Conservation (phyloP, 2,113 vertebrate species). For the Carollia perspicillata region DNA sequence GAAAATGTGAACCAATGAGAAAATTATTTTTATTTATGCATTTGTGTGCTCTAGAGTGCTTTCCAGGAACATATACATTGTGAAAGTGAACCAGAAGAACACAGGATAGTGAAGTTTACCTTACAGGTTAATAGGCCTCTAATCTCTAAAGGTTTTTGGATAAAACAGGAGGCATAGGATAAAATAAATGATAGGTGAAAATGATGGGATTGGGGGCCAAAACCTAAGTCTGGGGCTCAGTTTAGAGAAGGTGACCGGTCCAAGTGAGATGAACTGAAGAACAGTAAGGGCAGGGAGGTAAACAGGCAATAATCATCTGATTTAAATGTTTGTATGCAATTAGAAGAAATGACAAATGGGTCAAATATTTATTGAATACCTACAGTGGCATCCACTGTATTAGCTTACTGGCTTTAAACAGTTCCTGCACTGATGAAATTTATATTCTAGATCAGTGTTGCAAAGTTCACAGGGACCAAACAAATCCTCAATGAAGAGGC, state of each 20-base stretch:
- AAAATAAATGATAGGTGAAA: not conserved
- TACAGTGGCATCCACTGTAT: not conserved
- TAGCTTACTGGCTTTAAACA: not conserved
- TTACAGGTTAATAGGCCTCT: not conserved
- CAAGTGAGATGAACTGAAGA: not conserved
- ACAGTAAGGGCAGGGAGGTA: not conserved
- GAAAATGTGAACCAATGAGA: not conserved
- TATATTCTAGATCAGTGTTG: not conserved
- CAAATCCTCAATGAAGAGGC: not conserved
- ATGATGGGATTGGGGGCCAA: not conserved
- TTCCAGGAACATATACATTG: not conserved
- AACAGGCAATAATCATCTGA: not conserved
- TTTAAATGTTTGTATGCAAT: not conserved
- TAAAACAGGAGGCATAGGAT: not conserved
- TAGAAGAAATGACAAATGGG: not conserved
- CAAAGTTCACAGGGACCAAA: constrained; percentile 8
- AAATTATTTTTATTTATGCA: not conserved
- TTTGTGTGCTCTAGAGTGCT: not conserved
- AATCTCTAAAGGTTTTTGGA: not conserved
- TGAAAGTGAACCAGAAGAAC: not conserved
- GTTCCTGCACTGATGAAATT: not conserved
- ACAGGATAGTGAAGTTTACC: not conserved
- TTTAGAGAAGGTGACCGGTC: not conserved
- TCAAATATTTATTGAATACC: not conserved
- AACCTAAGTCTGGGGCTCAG: not conserved